Percentiles rank a stretch among this genome's conserved stretches.
Evolutionary conservation across 2,113 vertebrate species (phyloP).

Genomic region (Oenanthe melanoleuca): DNA sequence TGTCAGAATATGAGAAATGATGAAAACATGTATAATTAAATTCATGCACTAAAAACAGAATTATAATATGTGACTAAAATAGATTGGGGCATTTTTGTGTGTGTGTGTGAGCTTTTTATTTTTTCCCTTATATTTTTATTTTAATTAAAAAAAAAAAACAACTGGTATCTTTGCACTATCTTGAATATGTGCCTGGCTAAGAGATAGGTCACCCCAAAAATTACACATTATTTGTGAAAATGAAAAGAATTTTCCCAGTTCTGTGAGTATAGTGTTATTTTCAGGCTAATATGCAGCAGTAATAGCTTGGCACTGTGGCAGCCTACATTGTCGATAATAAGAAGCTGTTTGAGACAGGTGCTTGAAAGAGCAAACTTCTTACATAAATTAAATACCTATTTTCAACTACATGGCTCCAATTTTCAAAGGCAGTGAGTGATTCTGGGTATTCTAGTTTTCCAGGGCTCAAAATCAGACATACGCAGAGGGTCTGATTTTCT

Average conservation of each 20-base stretch:
- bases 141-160: neutral
- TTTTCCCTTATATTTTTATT: slow-evolving; percentile 1
- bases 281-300: neutral
- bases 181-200: slow-evolving; percentile 18
- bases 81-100: neutral
- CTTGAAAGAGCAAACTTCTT: neutral
- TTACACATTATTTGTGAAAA: slow-evolving; percentile 41
- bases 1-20: slow-evolving; percentile 78
- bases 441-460: neutral
- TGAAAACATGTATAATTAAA: slow-evolving; percentile 81
- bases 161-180: slow-evolving; percentile 20
- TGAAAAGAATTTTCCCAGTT: slow-evolving; percentile 44
- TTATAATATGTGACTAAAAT: slow-evolving; percentile 71
- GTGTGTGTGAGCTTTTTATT: neutral
- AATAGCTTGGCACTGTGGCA: slow-evolving; percentile 41
- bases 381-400: slow-evolving; percentile 37
- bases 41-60: slow-evolving; percentile 70
- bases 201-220: slow-evolving; percentile 63
- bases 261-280: slow-evolving; percentile 24
- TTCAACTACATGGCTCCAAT: slow-evolving; percentile 3
- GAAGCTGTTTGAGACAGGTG: slow-evolving; percentile 50
- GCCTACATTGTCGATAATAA: slow-evolving; percentile 5
- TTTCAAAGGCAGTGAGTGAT: neutral
- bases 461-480: neutral
- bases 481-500: neutral